Conservation (phyloP, 2,797 vertebrate species). For the Dermochelys coriacea region DNA sequence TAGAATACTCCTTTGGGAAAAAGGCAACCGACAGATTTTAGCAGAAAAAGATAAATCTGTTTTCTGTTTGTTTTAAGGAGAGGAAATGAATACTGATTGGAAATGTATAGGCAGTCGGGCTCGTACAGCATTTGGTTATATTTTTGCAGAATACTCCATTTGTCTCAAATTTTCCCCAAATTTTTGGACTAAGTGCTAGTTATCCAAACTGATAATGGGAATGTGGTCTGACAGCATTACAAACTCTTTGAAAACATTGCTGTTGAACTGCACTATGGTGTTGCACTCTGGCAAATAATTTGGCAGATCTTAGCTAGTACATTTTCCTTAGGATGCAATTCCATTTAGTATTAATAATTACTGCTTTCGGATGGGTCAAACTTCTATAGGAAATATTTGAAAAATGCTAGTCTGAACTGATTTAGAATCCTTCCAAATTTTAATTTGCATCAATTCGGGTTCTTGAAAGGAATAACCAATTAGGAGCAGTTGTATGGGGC, state of each 20-base stretch:
- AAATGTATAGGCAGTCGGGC: constrained; percentile 68
- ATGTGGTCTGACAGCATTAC: constrained; percentile 24
- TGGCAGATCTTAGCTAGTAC: neutral
- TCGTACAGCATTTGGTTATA: constrained; percentile 72
- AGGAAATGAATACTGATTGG: constrained; percentile 83
- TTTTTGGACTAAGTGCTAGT: constrained; percentile 41
- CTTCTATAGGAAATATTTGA: constrained; percentile 12
- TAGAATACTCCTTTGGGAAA: constrained; percentile 83
- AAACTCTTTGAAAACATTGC: constrained; percentile 18
- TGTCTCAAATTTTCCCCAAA: constrained; percentile 63
- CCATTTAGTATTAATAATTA: neutral
- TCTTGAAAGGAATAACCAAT: neutral
- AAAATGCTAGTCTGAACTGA: constrained; percentile 18
- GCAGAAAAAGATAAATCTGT: constrained; percentile 81
- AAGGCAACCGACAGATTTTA: constrained; percentile 78
- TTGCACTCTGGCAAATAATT: neutral
- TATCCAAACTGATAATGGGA: constrained; percentile 18
- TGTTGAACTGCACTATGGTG: constrained; percentile 4
- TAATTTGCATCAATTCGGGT: neutral
- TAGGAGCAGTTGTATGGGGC: neutral
- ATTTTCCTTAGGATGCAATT: neutral
- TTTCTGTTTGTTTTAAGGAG: constrained; percentile 85
- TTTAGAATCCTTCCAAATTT: constrained; percentile 26
- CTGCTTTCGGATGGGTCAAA: neutral
- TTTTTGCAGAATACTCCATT: constrained; percentile 64